These are phyloP conservation scores for Pandemis corylana DNA, from an alignment of 2,888 invertebrate species.

Conservation along the genomic window DNA sequence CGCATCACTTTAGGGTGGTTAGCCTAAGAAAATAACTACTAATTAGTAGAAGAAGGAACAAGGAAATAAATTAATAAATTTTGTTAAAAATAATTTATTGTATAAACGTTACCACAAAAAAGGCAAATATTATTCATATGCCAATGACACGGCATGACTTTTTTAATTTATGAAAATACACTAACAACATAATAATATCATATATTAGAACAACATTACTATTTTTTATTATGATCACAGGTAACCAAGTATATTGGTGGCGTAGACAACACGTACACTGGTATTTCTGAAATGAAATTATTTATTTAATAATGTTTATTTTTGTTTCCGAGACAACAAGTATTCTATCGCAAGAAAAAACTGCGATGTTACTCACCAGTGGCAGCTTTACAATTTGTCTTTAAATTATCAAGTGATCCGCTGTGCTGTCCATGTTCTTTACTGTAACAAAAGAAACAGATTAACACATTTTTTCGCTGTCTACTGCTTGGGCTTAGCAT, in stretches of 20 bases:
- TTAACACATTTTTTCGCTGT: background rate
- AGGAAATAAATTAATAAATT: background rate
- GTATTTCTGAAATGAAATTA: conserved; percentile 60
- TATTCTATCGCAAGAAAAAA: background rate
- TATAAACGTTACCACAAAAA: background rate
- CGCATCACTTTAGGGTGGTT: background rate
- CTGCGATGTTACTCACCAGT: conserved; percentile 45
- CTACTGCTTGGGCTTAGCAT: too few relatives aligned
- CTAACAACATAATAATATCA: background rate
- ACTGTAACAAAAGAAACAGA: conserved; percentile 53
- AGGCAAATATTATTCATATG: background rate
- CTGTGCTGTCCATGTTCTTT: conserved; percentile 56
- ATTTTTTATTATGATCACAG: conserved; percentile 60
- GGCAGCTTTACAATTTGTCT: conserved; percentile 50
- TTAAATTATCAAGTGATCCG: conserved; percentile 69
- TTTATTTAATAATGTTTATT: too few relatives aligned
- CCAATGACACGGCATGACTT: conserved; percentile 4
- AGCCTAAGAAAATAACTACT: background rate
- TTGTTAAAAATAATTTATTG: background rate
- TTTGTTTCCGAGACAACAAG: too few relatives aligned
- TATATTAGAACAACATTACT: conserved; percentile 7
- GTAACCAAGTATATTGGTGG: conserved; percentile 71
- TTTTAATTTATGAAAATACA: background rate
- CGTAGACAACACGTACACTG: conserved; percentile 65
- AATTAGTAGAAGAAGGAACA: conserved; percentile 21